Evolutionary conservation across 2,113 vertebrate species (phyloP).

Genomic region (Pelusios castaneus): DNA sequence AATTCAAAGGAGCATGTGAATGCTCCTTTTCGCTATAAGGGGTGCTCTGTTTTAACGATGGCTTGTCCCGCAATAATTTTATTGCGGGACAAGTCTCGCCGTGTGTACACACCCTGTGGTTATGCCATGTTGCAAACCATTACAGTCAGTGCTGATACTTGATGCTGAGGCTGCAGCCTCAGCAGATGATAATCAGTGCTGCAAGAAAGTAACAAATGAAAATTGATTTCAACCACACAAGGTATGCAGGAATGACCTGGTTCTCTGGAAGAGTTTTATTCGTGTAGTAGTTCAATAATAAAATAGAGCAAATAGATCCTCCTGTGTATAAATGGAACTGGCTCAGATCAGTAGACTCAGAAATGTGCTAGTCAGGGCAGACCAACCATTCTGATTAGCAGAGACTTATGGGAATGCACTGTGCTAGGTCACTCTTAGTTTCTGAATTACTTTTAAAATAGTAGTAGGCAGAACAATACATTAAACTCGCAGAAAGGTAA

Average conservation of each 20-base stretch:
- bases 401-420: rapidly evolving
- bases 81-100: too few species aligned
- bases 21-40: too few species aligned
- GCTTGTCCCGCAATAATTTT: too few species aligned
- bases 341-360: not conserved
- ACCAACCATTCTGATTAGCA: not conserved
- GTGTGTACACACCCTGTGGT: too few species aligned
- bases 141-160: not conserved
- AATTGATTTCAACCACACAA: not conserved
- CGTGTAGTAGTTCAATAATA: rapidly evolving
- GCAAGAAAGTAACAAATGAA: not conserved
- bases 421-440: rapidly evolving
- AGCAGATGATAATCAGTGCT: rapidly evolving
- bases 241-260: not conserved
- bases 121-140: not conserved
- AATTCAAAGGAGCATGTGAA: too few species aligned
- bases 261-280: not conserved
- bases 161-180: not conserved
- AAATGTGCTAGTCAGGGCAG: not conserved
- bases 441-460: not conserved
- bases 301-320: rapidly evolving
- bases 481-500: not conserved
- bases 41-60: too few species aligned
- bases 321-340: not conserved
- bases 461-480: not conserved